phyloP scores from a whole-genome alignment of 2,888 invertebrate species.

The Catocala nupta region DNA sequence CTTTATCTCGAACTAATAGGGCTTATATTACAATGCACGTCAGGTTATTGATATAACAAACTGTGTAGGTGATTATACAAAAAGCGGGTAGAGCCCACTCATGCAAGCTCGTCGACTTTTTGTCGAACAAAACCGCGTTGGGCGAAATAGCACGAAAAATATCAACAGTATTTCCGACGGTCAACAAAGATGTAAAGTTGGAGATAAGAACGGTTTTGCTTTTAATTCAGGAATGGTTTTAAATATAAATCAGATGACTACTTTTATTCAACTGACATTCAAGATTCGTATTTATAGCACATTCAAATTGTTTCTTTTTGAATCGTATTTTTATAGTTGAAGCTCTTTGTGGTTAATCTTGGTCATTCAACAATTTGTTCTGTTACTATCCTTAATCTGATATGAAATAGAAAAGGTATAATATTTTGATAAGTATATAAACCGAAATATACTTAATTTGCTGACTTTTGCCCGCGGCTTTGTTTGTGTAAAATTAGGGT shows the following conservation, averaged over 20 bases:
- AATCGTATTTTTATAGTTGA: too few species aligned
- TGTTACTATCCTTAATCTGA: too few species aligned
- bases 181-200: constrained; percentile 41
- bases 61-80: constrained; percentile 55
- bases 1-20: constrained; percentile 23
- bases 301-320: not conserved
- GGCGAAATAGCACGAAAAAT: constrained; percentile 60
- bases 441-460: too few species aligned
- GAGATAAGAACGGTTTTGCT: constrained; percentile 22
- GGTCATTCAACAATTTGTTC: too few species aligned
- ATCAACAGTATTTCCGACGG: constrained; percentile 50
- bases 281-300: not conserved
- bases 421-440: too few species aligned
- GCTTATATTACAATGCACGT: constrained; percentile 21
- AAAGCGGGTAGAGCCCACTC: constrained; percentile 55
- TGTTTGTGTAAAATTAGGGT: too few species aligned
- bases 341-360: too few species aligned
- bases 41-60: constrained; percentile 47
- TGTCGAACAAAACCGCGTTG: constrained; percentile 55
- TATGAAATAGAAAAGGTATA: too few species aligned
- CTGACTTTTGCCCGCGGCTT: too few species aligned
- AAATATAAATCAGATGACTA: constrained; percentile 27
- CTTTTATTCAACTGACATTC: not conserved
- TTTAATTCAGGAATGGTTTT: constrained; percentile 35
- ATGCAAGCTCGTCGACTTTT: constrained; percentile 59